Evolutionary conservation across 2,797 vertebrate species (phyloP), one percentile per base, ranked within the genome.

Genomic region (Hylomyscus alleni): DNA sequence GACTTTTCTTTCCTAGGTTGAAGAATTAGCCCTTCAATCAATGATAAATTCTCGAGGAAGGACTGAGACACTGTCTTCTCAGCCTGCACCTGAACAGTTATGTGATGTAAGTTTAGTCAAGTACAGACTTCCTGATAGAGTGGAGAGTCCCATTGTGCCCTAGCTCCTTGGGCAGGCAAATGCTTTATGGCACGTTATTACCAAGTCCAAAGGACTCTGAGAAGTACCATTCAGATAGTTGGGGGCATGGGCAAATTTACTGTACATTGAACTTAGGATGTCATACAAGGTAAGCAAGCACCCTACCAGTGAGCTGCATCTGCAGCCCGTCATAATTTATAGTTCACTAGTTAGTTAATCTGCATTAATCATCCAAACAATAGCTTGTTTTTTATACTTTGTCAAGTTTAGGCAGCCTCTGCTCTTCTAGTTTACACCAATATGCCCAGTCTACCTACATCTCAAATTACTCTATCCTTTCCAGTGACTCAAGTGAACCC

Each of bases 21-120:
- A 99, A 76, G 98, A 99, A 91, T 47, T 98, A 93, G 98, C 98
- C 1, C 98, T 99, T 17, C 98, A 98, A 37, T 98, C 98, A 1
- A 97, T 98, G 97, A 98, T 99, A 92, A 97, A 77, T 34, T 96
- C 97, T 72, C 31, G 96, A 24, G 98, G 94, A 94, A 97, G 95
- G 44, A 80, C 82, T 2, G 50, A n/a, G 2, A 17, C 87, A 0
- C 47, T 0, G 0, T 17, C 97, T 19, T 73, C 96, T 5, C 50
- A 95, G 0, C 73, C 81, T 0, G 34, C 3, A 0, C 69, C 75
- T 0, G 94, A 98, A 69, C 95, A 95, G 31, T 19, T 97, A 2
- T 69, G 52, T 4, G 77, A 98, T 20, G 98, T 98, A 97, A 98
- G 98, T 34, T n/a, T 0, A 29, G 92, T 54, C 13, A 62, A 62